Evolutionary conservation across 2,797 vertebrate genomes (phyloP), one percentile per base, ranked within the genome.

Genomic region (Halcyon badia): DNA sequence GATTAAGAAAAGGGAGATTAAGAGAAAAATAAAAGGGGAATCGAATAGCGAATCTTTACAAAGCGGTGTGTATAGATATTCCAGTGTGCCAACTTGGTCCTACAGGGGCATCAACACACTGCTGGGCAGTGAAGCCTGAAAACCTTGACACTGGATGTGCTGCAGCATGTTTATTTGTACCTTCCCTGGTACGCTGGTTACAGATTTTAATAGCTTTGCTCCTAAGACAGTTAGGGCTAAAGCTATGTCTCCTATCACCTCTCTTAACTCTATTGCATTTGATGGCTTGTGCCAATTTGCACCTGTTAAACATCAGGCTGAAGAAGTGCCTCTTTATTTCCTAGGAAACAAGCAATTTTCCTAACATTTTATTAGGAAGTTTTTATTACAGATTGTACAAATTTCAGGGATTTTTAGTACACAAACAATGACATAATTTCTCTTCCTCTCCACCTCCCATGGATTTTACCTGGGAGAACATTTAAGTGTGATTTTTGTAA

Each of bases 261-360:
- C 66, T n/a, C 46, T 28, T 1, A 11, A 8, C 21, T 20, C 28
- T 5, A 1, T 6, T 37, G 46, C 14, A 11, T 0, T 0, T 3
- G 16, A 5, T 16, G 60, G 2, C 39, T 58, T 48, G 15, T 35
- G 66, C 31, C 22, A 12, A 0, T 28, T 39, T 31, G 7, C 30
- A 11, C 35, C 42, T 31, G 25, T 6, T 33, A 6, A 73, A 31
- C 11, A 16, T 37, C 30, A 21, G 56, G 12, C 31, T 69, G 26
- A 54, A 61, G 37, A 24, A 42, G 7, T 14, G 26, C 30, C 51
- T 57, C 60, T 31, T 42, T 25, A 2, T 22, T 71, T 49, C 68
- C 35, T 17, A 14, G 24, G 19, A 51, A 66, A 42, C 26, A 71
- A 16, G 52, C 64, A 1, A 10, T 54, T 68, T 70, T n/a, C 41